Evolutionary conservation across 2,888 invertebrate species (phyloP).

Genomic region (Leucoma salicis): DNA sequence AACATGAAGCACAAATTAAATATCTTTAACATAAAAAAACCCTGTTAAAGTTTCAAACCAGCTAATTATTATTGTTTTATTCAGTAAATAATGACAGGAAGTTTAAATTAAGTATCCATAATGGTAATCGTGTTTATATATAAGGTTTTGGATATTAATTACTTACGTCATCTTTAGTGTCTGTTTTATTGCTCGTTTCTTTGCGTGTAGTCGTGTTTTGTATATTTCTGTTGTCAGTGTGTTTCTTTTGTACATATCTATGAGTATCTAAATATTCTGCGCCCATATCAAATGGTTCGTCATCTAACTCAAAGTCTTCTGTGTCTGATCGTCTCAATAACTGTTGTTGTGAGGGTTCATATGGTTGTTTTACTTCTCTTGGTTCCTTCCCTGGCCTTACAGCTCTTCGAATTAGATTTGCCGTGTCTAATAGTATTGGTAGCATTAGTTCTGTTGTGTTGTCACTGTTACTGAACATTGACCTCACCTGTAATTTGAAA

Average conservation of each 20-base stretch:
- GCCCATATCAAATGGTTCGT: constrained; percentile 57
- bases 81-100: too few species aligned
- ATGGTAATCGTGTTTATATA: too few species aligned
- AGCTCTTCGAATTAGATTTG: constrained; percentile 82
- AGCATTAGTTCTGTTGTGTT: constrained; percentile 82
- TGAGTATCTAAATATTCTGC: constrained; percentile 41
- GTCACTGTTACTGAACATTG: constrained; percentile 80
- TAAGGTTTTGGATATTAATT: too few species aligned
- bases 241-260: constrained; percentile 48
- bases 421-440: constrained; percentile 85
- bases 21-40: too few species aligned
- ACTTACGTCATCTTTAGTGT: constrained; percentile 48
- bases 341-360: constrained; percentile 49
- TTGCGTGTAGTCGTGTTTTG: constrained; percentile 31
- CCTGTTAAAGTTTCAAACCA: too few species aligned
- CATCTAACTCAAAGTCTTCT: constrained; percentile 51
- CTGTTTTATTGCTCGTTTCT: constrained; percentile 32
- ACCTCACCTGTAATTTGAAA: constrained; percentile 75
- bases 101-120: too few species aligned
- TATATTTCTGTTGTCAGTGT: constrained; percentile 37
- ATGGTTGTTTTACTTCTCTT: constrained; percentile 49
- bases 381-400: constrained; percentile 64
- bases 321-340: constrained; percentile 62
- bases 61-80: too few species aligned
- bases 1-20: too few species aligned